phyloP scores from a whole-genome alignment of 2,113 vertebrate species.

The Melanerpes aurifrons region DNA sequence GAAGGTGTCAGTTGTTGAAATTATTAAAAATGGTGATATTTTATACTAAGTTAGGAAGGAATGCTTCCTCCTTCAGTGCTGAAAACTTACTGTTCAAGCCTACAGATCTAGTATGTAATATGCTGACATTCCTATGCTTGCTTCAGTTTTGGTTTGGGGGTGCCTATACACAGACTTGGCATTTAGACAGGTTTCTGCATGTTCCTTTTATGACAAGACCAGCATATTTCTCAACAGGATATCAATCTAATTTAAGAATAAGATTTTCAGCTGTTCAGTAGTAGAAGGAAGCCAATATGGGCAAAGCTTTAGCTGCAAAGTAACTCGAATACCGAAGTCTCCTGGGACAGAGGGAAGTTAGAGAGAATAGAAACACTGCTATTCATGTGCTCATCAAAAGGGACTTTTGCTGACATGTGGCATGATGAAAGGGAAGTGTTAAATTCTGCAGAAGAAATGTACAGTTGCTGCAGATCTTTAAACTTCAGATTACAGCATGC shows the following conservation, averaged over 20 bases:
- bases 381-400: neutral
- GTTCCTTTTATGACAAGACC: neutral
- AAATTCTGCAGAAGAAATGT: neutral
- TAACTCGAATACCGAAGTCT: neutral
- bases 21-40: neutral
- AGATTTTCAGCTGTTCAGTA: neutral
- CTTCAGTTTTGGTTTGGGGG: neutral
- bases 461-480: neutral
- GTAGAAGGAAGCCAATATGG: neutral
- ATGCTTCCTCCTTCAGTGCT: neutral
- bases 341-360: neutral
- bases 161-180: neutral
- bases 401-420: neutral
- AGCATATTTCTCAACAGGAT: neutral
- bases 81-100: neutral
- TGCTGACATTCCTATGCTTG: neutral
- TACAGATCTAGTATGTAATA: neutral
- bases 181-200: neutral
- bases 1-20: neutral
- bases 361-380: neutral
- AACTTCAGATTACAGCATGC: neutral
- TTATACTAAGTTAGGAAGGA: neutral
- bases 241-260: neutral
- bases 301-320: neutral
- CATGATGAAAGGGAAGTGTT: neutral